Evolutionary conservation across 2,113 vertebrate species (phyloP).

Genomic region (Phylloscopus trochilus): DNA sequence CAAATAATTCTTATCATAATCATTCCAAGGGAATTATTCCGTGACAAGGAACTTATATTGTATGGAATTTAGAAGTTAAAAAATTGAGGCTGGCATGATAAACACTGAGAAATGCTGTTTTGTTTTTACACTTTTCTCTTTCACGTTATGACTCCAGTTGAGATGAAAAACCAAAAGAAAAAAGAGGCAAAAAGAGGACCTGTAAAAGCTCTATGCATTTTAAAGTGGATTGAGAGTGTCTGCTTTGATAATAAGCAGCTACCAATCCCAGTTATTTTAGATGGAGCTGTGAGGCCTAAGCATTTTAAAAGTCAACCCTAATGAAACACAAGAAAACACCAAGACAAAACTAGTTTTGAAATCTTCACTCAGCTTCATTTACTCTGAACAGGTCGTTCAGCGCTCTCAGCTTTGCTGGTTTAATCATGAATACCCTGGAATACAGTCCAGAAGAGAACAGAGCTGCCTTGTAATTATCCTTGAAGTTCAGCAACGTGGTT

Average conservation of each 20-base stretch:
- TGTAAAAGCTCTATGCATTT: not conserved
- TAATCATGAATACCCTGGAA: not conserved
- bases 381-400: not conserved
- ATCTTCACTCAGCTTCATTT: not conserved
- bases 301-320: not conserved
- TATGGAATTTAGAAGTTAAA: not conserved
- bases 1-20: conserved; percentile 27
- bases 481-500: not conserved
- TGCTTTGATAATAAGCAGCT: not conserved
- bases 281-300: not conserved
- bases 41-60: not conserved
- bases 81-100: not conserved
- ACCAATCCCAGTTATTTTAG: not conserved
- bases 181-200: not conserved
- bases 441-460: not conserved
- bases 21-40: conserved; percentile 23
- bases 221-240: not conserved
- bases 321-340: not conserved
- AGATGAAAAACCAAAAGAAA: not conserved
- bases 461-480: not conserved
- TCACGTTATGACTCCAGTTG: not conserved
- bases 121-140: not conserved
- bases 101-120: not conserved
- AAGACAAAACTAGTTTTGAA: not conserved
- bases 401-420: not conserved